These are phyloP conservation scores for Trichonephila inaurata DNA, from an alignment of 1,140 invertebrate genomes.

Conservation along the genomic window DNA sequence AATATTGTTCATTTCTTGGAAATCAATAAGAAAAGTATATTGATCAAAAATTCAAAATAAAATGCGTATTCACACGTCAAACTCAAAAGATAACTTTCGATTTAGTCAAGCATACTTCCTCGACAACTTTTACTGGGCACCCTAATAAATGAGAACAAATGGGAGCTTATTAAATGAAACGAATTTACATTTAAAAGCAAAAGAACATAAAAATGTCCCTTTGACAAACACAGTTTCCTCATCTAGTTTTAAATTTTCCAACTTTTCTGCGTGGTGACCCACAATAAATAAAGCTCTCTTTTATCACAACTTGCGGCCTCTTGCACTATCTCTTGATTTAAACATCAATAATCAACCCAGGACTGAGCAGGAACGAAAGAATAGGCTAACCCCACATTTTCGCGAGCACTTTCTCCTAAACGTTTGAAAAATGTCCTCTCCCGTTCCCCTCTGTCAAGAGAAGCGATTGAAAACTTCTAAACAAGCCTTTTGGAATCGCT, in stretches of 20 bases:
- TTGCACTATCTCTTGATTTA: background rate
- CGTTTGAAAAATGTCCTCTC: slow-evolving; percentile 46
- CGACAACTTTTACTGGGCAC: background rate
- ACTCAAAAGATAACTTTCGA: no score
- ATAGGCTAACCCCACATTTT: background rate
- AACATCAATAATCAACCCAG: slow-evolving; percentile 37
- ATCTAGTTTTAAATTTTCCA: background rate
- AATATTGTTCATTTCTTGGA: no score
- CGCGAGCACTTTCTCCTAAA: background rate
- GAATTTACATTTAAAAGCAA: slow-evolving; percentile 38
- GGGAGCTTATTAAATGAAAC: background rate
- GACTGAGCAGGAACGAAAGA: background rate
- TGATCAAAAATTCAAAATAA: no score
- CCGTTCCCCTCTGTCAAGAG: background rate
- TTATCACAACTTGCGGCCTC: background rate
- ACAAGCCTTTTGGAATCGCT: slow-evolving; percentile 40
- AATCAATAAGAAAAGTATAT: no score
- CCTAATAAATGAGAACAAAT: background rate
- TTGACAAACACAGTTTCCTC: background rate
- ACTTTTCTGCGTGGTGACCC: background rate
- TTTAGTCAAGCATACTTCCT: background rate
- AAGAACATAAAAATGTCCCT: slow-evolving; percentile 20
- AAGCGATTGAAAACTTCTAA: slow-evolving; percentile 42
- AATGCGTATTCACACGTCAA: no score
- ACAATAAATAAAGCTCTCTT: background rate